These are phyloP conservation scores for Atrichornis clamosus DNA, from an alignment of 2,113 vertebrate species.

Conservation along the genomic window DNA sequence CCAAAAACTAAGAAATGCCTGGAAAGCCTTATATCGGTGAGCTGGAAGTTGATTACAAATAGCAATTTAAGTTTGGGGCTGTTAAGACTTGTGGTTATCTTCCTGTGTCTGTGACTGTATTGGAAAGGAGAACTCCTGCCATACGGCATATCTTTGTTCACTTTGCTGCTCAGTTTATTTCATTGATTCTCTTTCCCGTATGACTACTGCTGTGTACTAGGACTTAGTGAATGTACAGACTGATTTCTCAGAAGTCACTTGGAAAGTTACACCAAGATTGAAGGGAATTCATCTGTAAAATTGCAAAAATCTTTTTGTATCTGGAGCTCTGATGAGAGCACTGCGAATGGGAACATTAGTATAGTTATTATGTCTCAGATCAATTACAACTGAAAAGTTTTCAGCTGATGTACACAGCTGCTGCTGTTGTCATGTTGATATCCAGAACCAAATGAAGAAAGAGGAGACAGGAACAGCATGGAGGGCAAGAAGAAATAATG, in stretches of 20 bases:
- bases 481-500: not conserved
- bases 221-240: not conserved
- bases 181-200: not conserved
- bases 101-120: not conserved
- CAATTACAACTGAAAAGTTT: conserved; percentile 16
- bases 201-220: not conserved
- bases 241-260: not conserved
- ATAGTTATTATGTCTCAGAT: not conserved
- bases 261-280: not conserved
- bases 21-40: not conserved
- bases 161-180: not conserved
- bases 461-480: not conserved
- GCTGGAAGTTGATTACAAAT: not conserved
- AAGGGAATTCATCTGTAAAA: not conserved
- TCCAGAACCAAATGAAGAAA: conserved; percentile 39
- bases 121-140: not conserved
- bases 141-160: not conserved
- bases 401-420: not conserved
- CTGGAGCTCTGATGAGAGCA: not conserved
- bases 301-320: not conserved
- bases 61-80: not conserved
- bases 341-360: not conserved
- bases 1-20: not conserved
- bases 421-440: conserved; percentile 5
- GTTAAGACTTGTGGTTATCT: not conserved